Evolutionary conservation across 1,140 invertebrate genomes (phyloP), one percentile per base, ranked within the genome.

Genomic region (Lucilia cuprina): DNA sequence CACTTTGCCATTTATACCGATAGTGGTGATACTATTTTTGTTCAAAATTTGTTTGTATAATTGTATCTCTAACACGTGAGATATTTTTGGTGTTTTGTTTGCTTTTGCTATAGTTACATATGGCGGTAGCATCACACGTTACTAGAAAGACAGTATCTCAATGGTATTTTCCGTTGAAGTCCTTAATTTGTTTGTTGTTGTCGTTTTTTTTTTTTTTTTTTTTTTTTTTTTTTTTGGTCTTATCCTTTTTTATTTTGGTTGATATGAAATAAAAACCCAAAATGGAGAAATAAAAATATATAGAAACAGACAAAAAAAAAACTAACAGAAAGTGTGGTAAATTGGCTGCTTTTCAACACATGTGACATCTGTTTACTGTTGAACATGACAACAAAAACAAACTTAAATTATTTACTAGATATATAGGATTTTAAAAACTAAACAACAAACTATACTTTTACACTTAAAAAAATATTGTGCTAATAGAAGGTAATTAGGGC

Each of bases 261-360:
- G 35, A n/a, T 78, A 78, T 17, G 41, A 41, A 78, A 47, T 41
- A 47, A 47, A 41, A 41, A 78, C 41, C n/a, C 0, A 78, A 41
- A 41, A 35, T 17, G n/a, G 8, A 77, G n/a, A 74, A 34, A 25
- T 74, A 14, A 7, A 74, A 25, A 13, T 21, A 34, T n/a, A 30
- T 7, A 13, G 21, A 30, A 30, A 21, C 5, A 13, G 17, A 70
- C 25, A 19, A 70, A n/a, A 80, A 50, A 80, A 80, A n/a, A n/a
- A 17, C 7, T 19, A 35, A 78, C 5, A 21, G 77, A 80, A 25
- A 80, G 77, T 80, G 77, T 80, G 77, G 70, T 88, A 90, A 90
- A 89, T 89, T 90, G 89, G 89, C 89, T 90, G 88, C 87, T 89
- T 90, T 88, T 90, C 89, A 90, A 90, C 89, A 88, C 86, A 85